Evolutionary conservation across 2,888 invertebrate species (phyloP).

Genomic region (Acanthopleura granulata): DNA sequence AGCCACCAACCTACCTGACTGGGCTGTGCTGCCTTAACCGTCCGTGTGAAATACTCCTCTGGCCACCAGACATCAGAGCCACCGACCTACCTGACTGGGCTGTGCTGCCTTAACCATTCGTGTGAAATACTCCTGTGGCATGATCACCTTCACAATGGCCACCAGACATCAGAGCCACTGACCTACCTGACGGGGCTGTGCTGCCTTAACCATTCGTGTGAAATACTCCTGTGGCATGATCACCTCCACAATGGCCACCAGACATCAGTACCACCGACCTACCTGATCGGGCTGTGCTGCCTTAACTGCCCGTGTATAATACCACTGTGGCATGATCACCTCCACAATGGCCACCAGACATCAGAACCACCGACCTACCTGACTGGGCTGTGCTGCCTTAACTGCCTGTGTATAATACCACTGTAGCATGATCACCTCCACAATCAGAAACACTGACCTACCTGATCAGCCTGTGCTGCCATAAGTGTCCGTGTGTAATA

Average conservation of each 20-base stretch:
- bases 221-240: conserved; percentile 74
- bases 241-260: conserved; percentile 69
- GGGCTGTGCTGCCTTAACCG: too few species aligned
- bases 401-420: conserved; percentile 73
- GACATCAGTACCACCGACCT: too few species aligned
- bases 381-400: conserved; percentile 73
- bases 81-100: conserved; percentile 71
- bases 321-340: conserved; percentile 72
- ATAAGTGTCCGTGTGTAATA: conserved; percentile 73
- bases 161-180: too few species aligned
- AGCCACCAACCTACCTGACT: conserved; percentile 52
- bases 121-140: too few species aligned
- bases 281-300: too few species aligned
- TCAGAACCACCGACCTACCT: conserved; percentile 74
- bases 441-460: conserved; percentile 60
- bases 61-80: too few species aligned
- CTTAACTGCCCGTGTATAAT: conserved; percentile 71
- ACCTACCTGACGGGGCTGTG: conserved; percentile 73
- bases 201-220: conserved; percentile 71
- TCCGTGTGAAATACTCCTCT: too few species aligned
- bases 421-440: conserved; percentile 72
- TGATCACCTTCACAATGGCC: too few species aligned
- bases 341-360: conserved; percentile 73
- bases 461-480: conserved; percentile 74
- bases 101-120: conserved; percentile 60